Percentiles rank a stretch among this genome's conserved stretches.
Conservation (phyloP, 2,888 invertebrate species). For the Microplitis deprimator region DNA sequence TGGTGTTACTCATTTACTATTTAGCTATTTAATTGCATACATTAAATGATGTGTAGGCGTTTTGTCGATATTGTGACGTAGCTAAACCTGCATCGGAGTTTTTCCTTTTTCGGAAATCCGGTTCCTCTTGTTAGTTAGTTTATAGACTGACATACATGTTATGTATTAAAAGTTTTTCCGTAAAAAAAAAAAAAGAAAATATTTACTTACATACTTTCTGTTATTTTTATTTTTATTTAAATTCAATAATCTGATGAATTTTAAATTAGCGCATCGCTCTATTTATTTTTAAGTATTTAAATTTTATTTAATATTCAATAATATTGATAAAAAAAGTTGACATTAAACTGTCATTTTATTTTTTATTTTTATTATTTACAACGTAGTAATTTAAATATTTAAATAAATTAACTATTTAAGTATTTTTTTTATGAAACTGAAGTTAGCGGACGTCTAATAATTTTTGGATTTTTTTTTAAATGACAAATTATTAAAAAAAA, state of each 20-base stretch:
- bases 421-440: background rate
- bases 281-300: background rate
- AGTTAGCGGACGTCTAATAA: too few species aligned
- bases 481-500: too few species aligned
- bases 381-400: too few species aligned
- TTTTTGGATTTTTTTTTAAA: too few species aligned
- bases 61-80: slow-evolving; percentile 34
- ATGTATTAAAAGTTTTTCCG: background rate
- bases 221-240: background rate
- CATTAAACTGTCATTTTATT: background rate
- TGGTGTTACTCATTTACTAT: slow-evolving; percentile 8
- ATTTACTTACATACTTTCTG: background rate
- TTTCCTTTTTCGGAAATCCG: slow-evolving; percentile 69
- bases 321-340: background rate
- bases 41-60: slow-evolving; percentile 51
- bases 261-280: background rate
- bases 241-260: background rate
- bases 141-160: background rate
- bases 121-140: slow-evolving; percentile 41
- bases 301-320: background rate
- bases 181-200: background rate
- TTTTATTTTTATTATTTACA: too few species aligned
- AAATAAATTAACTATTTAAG: background rate
- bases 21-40: slow-evolving; percentile 38
- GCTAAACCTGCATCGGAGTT: slow-evolving; percentile 54